Conservation (phyloP, 2,113 vertebrate species). For the Sardina pilchardus region DNA sequence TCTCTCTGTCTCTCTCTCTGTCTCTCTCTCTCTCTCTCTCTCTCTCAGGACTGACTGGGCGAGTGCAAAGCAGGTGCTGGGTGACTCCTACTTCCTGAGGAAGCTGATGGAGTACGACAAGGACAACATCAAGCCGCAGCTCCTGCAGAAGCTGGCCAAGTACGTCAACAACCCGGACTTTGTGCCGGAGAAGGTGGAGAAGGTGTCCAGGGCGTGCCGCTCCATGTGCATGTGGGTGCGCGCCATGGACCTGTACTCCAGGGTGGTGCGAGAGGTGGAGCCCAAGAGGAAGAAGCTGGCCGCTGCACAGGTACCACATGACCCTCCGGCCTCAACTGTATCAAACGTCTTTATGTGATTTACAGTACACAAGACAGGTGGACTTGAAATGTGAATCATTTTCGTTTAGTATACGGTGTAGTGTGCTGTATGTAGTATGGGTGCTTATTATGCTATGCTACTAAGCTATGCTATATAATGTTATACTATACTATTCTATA, state of each 20-base stretch:
- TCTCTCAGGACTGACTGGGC: slow-evolving; percentile 77
- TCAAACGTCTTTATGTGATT: no score
- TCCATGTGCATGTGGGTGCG: slow-evolving; percentile 86
- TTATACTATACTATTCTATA: no score
- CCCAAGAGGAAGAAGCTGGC: slow-evolving; percentile 78
- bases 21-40: background rate
- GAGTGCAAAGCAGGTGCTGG: slow-evolving; percentile 80
- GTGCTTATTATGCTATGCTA: no score
- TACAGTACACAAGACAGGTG: no score
- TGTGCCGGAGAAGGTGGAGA: slow-evolving; percentile 82
- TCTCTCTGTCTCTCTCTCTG: background rate
- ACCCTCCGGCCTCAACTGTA: background rate
- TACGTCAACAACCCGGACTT: slow-evolving; percentile 83
- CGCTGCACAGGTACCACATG: slow-evolving; percentile 70
- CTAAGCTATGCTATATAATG: background rate
- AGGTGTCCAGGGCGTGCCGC: slow-evolving; percentile 80
- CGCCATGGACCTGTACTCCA: slow-evolving; percentile 81
- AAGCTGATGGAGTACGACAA: slow-evolving; percentile 80
- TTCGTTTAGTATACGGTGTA: no score
- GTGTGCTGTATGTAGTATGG: no score
- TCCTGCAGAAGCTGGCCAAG: slow-evolving; percentile 78
- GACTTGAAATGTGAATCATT: no score
- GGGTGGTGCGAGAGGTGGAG: slow-evolving; percentile 78
- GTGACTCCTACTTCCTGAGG: slow-evolving; percentile 79
- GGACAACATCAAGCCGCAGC: slow-evolving; percentile 79